Evolutionary conservation across 2,888 invertebrate species (phyloP).

Genomic region (Pristionchus fissidentatus): DNA sequence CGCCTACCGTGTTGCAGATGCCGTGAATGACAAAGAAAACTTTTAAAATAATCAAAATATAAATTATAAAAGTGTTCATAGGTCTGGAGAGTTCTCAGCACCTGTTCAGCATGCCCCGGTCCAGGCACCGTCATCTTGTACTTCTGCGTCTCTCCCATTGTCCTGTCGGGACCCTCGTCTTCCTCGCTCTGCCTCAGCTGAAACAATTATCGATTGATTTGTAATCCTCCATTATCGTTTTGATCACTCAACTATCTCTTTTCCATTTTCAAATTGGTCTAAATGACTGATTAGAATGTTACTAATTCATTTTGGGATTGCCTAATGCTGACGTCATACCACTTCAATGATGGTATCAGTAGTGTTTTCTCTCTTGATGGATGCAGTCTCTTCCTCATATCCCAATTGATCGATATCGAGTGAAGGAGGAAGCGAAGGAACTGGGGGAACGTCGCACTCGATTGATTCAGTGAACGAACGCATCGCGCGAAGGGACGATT

Average conservation of each 20-base stretch:
- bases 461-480: constrained; percentile 74
- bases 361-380: constrained; percentile 62
- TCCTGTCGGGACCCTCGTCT: constrained; percentile 55
- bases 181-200: neutral
- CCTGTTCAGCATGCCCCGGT: constrained; percentile 41
- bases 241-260: no score
- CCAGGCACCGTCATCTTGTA: constrained; percentile 63
- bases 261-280: no score
- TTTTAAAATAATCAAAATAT: no score
- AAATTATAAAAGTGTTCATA: no score
- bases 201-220: neutral
- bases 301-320: no score
- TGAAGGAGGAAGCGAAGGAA: neutral
- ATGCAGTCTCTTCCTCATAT: neutral
- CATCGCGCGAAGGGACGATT: constrained; percentile 63
- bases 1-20: no score
- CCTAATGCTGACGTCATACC: constrained; percentile 15
- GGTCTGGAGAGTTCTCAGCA: no score
- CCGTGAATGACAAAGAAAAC: no score
- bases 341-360: constrained; percentile 74
- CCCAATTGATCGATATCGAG: constrained; percentile 44
- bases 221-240: neutral
- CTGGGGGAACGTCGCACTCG: constrained; percentile 63
- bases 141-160: constrained; percentile 73
- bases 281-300: no score